A percentile compares a stretch with the other conserved stretches of the same genome.
phyloP scores from a whole-genome alignment of 2,797 vertebrate genomes.

The Vespertilio murinus region DNA sequence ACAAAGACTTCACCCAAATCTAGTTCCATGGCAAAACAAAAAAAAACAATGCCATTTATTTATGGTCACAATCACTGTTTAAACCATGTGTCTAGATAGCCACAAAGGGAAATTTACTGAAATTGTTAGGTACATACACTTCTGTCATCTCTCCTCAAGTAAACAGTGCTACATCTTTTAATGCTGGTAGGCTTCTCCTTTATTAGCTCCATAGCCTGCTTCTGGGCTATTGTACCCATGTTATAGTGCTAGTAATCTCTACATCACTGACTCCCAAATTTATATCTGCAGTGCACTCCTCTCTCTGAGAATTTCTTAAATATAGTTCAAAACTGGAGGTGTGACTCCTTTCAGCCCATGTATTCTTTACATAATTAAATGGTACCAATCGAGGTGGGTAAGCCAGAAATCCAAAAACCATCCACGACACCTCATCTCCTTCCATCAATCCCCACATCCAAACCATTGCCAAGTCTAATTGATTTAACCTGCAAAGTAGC shows the following conservation, averaged over 20 bases:
- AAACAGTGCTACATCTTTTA: neutral
- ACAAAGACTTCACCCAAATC: slow-evolving; percentile 1
- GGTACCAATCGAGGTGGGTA: neutral
- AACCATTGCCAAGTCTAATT: neutral
- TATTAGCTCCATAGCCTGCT: neutral
- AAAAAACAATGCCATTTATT: neutral
- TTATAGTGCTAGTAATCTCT: neutral
- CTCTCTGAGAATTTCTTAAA: slow-evolving; percentile 2
- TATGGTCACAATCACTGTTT: neutral
- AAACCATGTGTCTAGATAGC: neutral
- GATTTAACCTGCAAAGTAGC: neutral
- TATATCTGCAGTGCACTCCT: neutral
- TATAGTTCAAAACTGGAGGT: neutral
- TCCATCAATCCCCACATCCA: neutral
- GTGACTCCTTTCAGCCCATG: neutral
- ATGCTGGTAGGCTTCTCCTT: neutral
- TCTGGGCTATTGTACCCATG: neutral
- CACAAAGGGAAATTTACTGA: neutral
- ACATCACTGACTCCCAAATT: neutral
- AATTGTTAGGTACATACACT: neutral
- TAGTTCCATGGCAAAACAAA: neutral
- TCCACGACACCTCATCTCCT: neutral
- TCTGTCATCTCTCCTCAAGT: neutral
- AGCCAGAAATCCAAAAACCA: neutral
- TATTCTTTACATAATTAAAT: neutral